phyloP scores from a whole-genome alignment of 1,140 invertebrate genomes.

The Agrilus planipennis region DNA sequence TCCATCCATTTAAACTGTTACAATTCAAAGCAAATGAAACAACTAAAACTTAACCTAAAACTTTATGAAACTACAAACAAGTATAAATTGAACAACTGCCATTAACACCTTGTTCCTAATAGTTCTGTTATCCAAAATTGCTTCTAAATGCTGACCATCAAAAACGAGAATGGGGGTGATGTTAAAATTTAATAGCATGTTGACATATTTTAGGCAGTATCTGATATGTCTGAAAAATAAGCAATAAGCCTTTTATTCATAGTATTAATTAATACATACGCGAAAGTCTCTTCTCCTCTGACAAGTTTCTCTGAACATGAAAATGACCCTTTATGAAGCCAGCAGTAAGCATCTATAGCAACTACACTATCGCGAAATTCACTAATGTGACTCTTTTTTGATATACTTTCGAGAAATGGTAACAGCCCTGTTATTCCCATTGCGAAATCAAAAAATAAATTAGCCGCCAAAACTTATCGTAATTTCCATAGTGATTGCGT shows the following conservation, averaged over 20 bases:
- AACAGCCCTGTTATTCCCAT: constrained; percentile 94
- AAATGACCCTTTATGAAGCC: constrained; percentile 93
- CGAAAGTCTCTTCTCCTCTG: constrained; percentile 70
- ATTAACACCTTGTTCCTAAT: too few relatives aligned
- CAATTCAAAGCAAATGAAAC: too few relatives aligned
- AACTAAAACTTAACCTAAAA: too few relatives aligned
- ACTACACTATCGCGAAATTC: constrained; percentile 71
- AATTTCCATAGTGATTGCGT: too few relatives aligned
- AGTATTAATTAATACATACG: constrained; percentile 47
- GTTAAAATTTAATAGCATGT: constrained; percentile 33
- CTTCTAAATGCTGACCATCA: constrained; percentile 87
- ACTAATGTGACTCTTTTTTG: constrained; percentile 46
- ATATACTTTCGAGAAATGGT: constrained; percentile 83
- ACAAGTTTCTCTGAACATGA: constrained; percentile 86
- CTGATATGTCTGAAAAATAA: constrained; percentile 55
- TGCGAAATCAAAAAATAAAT: too few relatives aligned
- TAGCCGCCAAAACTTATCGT: too few relatives aligned
- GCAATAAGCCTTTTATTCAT: constrained; percentile 14
- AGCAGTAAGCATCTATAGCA: constrained; percentile 92
- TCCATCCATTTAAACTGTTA: too few relatives aligned
- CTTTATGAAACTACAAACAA: too few relatives aligned
- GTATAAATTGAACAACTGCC: too few relatives aligned
- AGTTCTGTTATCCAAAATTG: too few relatives aligned
- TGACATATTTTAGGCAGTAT: constrained; percentile 30
- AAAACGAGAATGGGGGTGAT: constrained; percentile 94